Conservation (phyloP, 2,113 vertebrate genomes). For the Globicephala melas region DNA sequence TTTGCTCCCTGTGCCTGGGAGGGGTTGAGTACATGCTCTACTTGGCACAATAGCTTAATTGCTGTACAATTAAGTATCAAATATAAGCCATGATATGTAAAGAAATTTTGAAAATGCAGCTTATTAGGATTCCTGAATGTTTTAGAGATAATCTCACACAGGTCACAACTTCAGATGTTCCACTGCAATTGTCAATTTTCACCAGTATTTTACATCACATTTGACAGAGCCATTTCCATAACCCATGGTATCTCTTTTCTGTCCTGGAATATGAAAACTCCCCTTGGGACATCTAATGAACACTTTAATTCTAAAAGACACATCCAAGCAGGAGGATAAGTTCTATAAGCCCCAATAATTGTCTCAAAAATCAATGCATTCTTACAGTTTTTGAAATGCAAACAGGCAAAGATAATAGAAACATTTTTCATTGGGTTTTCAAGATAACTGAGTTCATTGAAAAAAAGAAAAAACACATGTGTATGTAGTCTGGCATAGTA, state of each 20-base stretch:
- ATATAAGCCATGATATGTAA: background rate
- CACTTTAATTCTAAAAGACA: conserved; percentile 55
- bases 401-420: conserved; percentile 79
- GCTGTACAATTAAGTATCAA: background rate
- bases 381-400: conserved; percentile 63
- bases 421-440: conserved; percentile 73
- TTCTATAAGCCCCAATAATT: conserved; percentile 56
- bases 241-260: conserved; percentile 13
- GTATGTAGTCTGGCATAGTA: conserved; percentile 33
- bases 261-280: conserved; percentile 14
- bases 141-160: conserved; percentile 14
- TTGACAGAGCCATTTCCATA: conserved; percentile 49
- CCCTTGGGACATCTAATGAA: conserved; percentile 44
- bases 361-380: conserved; percentile 56
- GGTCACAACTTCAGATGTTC: background rate
- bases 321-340: conserved; percentile 30
- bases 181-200: conserved; percentile 41
- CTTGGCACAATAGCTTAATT: background rate
- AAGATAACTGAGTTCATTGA: conserved; percentile 70
- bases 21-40: background rate
- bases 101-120: conserved; percentile 20
- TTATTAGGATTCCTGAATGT: conserved; percentile 4
- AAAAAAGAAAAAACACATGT: conserved; percentile 35
- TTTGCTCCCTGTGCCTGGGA: background rate
- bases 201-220: conserved; percentile 15